Evolutionary conservation across 92 coral and sea anemone species (phyloP).

Genomic region (Epizoanthus ramosus): DNA sequence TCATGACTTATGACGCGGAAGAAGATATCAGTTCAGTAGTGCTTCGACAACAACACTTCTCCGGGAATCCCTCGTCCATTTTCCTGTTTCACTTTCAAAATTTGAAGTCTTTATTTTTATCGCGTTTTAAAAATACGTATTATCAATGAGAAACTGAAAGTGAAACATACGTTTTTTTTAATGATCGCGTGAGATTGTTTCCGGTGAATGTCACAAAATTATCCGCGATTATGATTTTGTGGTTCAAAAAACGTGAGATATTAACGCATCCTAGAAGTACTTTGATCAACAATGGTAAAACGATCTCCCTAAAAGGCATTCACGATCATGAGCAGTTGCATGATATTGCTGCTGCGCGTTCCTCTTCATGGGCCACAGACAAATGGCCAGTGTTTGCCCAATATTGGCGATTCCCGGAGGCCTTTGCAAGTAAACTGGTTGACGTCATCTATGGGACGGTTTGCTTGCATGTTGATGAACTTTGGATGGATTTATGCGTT

Average conservation of each 20-base stretch:
- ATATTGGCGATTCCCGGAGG: conserved; percentile 21
- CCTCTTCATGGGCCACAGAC: not conserved
- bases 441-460: conserved; percentile 92
- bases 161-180: not conserved
- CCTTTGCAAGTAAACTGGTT: conserved; percentile 45
- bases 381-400: not conserved
- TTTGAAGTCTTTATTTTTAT: not conserved
- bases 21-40: no score
- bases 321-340: not conserved
- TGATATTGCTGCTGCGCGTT: not conserved
- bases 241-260: conserved; percentile 4
- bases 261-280: not conserved
- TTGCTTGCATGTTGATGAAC: conserved; percentile 75
- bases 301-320: not conserved
- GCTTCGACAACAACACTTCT: no score
- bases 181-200: conserved; percentile 27
- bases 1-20: no score
- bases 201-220: not conserved
- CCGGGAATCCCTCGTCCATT: no score
- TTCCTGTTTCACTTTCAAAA: conserved; percentile 1
- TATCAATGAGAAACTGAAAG: not conserved
- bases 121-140: no score
- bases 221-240: not conserved
- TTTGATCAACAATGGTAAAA: not conserved
- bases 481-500: conserved; percentile 43